Conservation (phyloP, 2,888 invertebrate genomes). For the Himalopsyche tibetana region DNA sequence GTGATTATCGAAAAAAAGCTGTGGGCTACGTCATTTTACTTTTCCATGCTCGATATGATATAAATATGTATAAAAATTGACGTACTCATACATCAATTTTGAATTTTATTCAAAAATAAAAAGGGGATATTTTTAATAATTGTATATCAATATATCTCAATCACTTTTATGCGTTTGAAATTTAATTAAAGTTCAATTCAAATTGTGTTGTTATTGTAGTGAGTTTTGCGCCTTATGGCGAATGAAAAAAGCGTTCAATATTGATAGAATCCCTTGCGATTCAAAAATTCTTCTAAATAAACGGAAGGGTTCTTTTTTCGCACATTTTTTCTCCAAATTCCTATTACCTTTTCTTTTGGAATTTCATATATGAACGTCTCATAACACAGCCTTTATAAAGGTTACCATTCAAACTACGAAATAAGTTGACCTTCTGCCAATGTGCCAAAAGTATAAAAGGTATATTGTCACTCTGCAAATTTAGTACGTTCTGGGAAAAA, state of each 20-base stretch:
- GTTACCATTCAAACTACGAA: slow-evolving; percentile 34
- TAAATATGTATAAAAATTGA: too few species aligned
- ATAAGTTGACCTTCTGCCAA: slow-evolving; percentile 34
- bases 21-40: too few species aligned
- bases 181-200: too few species aligned
- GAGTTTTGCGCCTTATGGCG: neutral
- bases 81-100: too few species aligned
- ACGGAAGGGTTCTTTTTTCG: slow-evolving; percentile 19
- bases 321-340: neutral
- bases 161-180: too few species aligned
- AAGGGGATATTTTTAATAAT: too few species aligned
- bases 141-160: too few species aligned
- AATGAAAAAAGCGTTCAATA: neutral
- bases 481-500: slow-evolving; percentile 9
- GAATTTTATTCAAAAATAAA: too few species aligned
- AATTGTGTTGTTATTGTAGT: neutral
- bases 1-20: too few species aligned
- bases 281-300: slow-evolving; percentile 31
- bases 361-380: slow-evolving; percentile 26
- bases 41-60: too few species aligned
- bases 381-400: slow-evolving; percentile 31
- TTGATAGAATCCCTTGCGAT: slow-evolving; percentile 20
- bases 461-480: slow-evolving; percentile 30
- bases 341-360: slow-evolving; percentile 12
- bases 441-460: slow-evolving; percentile 34